Evolutionary conservation across 2,113 vertebrate genomes (phyloP), one percentile per base, ranked within the genome.

Genomic region (Pteropus alecto): DNA sequence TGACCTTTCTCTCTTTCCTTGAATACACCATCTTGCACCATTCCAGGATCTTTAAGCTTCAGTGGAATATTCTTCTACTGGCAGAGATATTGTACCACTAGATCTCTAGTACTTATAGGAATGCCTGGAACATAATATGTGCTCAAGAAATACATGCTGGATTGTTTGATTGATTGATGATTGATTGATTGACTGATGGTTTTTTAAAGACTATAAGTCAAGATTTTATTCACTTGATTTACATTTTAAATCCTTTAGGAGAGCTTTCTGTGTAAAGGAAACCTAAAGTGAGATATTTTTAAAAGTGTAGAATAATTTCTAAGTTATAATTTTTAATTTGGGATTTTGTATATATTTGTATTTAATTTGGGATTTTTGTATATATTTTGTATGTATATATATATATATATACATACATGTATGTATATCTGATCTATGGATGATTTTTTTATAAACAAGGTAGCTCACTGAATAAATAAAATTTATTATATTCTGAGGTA

Each of bases 221-320:
- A 61, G 35, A 88, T 48, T 93, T 89, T 43, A 79, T 84, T 96
- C 26, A 38, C 33, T 68, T 61, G 28, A 94, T 89, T 74, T 95
- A 48, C 46, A 90, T 77, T 89, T 78, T 63, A 56, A 82, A 87
- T 90, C 87, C 33, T 63, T 54, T 41, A 74, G 67, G 38, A 8
- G n/a, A 76, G 19, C 12, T 92, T 54, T 76, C n/a, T 63, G 19
- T 74, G 19, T 35, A 43, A 96, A 92, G 76, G 28, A 95, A 38
- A 1, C 11, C 51, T 67, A 22, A 95, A 71, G 60, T 35, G 16
- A 93, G 83, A 77, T 67, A 77, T n/a, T 92, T 93, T 86, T 48
- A 91, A 89, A 88, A 22, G 13, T 89, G 15, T 41, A 93, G 9
- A 89, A 70, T 54, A 71, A 89, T 91, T 87, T 65, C 28, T 70